These are phyloP conservation scores for Amblyornis subalaris DNA, from an alignment of 2,113 vertebrate species.

Conservation along the genomic window DNA sequence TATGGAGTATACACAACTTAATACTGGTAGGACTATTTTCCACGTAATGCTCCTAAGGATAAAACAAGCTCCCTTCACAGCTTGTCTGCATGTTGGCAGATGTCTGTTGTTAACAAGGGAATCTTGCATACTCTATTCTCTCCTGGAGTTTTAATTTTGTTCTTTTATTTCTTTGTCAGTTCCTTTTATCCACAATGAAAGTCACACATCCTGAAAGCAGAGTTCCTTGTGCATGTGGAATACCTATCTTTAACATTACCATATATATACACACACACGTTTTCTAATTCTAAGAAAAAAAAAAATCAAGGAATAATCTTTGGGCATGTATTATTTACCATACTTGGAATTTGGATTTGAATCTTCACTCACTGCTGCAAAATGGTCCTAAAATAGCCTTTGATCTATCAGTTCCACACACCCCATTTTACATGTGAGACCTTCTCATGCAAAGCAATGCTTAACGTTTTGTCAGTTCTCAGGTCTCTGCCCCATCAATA, in stretches of 20 bases:
- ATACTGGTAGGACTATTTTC: not conserved
- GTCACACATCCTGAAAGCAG: not conserved
- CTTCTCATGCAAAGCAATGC: not conserved
- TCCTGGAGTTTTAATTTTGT: slow-evolving; percentile 21
- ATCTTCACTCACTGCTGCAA: not conserved
- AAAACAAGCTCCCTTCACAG: not conserved
- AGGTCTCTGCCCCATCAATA: not conserved
- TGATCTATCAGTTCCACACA: not conserved
- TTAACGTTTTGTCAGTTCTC: not conserved
- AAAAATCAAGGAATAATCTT: not conserved
- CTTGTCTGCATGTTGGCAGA: not conserved
- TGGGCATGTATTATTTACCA: not conserved
- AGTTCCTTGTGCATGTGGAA: not conserved
- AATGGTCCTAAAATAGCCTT: not conserved
- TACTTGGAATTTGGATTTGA: not conserved
- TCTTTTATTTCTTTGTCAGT: slow-evolving; percentile 35
- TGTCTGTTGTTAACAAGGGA: slow-evolving; percentile 13
- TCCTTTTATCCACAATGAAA: slow-evolving; percentile 31
- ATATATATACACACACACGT: not conserved
- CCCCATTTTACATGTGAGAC: not conserved
- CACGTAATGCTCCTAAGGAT: not conserved
- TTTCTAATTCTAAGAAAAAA: not conserved
- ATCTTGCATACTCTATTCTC: not conserved
- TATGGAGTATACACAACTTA: not conserved
- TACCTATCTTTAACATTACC: not conserved